Evolutionary conservation across 2,888 invertebrate species (phyloP), one percentile per base, ranked within the genome.

Genomic region (Mesochorus sp.): DNA sequence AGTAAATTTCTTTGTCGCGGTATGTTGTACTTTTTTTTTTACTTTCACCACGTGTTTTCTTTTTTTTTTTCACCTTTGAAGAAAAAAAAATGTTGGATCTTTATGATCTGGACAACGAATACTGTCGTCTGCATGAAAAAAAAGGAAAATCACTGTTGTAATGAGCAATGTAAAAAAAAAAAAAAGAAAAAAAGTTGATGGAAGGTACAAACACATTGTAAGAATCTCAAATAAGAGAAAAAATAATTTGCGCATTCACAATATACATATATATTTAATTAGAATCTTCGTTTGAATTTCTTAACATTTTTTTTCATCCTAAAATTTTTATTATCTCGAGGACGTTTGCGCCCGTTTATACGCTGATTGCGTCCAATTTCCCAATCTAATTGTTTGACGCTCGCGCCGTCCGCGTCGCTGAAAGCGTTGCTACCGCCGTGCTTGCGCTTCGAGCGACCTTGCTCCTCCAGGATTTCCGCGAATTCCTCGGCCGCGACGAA

Each of bases 401-500:
- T 94, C 0, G 97, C 94, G 85, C 96, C 96, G 87, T 97, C 97
- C 70, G 93, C 93, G 85, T 96, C 96, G 1, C 94, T 94, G 6
- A 96, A 92, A 0, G 94, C 94, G 89, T 94, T 94, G 53, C 95
- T 94, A 14, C 95, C 94, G 17, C 94, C 95, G 57, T 93, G 92
- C 80, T 92, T 92, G 6, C 88, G 78, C 79, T 90, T 91, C 2
- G 94, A 93, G 53, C 93, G 93, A 0, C 95, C 95, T 55, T 96
- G 96, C 76, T 97, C 96, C 91, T 98, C 98, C 64, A 98, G 91
- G 83, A 98, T 92, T 49, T 96, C 95, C 0, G 97, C 95, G 92
- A 98, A 98, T 91, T 97, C 95, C 90, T 97, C 97, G 0, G 97
- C 97, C 0, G 96, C 95, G 1, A 96, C 96, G 91, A 97, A 97